Evolutionary conservation across 2,888 invertebrate genomes (phyloP), one percentile per base, ranked within the genome.

Genomic region (Rotaria magnacalcarata): DNA sequence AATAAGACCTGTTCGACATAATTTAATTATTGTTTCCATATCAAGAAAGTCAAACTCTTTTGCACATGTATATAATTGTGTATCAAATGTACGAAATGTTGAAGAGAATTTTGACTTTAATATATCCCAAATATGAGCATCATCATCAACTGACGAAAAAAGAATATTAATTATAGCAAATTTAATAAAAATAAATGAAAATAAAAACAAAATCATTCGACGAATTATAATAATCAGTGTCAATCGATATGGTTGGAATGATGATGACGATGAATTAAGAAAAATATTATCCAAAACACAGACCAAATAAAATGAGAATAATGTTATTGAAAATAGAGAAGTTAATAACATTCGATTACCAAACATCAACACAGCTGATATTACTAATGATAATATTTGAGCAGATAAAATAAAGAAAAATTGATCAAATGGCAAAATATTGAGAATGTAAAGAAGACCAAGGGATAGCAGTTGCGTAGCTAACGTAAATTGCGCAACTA

Each of bases 401-500:
- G 24, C 41, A 54, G 43, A 41, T 56, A n/a, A 11, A 47, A 75
- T 50, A 50, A 50, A 74, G 10, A 85, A n/a, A 43, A 86, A 56
- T 24, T 58, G 54, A 19, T 34, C n/a, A 7, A n/a, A 56, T 41
- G 67, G 24, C 10, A 87, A 21, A 84, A 87, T 43, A 50, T 75
- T 84, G 24, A 85, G 41, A 52, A 85, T 85, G 88, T 94, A 94
- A 88, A 94, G 93, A 2, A 94, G 91, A 89, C 95, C 94, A 88
- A 95, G 92, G 7, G 94, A 94, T 10, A 94, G 91, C 0, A 94
- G 92, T 90, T 96, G 95, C 0, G 95, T 95, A 7, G 94, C 92
- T 88, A 95, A 93, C 87, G 95, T 94, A 89, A 95, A 95, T 89
- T 95, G 95, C 0, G 95, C 93, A 92, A 96, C 80, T 80, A 75